Evolutionary conservation across 2,113 vertebrate species (phyloP), one percentile per base, ranked within the genome.

Genomic region (Mystacornis crossleyi): DNA sequence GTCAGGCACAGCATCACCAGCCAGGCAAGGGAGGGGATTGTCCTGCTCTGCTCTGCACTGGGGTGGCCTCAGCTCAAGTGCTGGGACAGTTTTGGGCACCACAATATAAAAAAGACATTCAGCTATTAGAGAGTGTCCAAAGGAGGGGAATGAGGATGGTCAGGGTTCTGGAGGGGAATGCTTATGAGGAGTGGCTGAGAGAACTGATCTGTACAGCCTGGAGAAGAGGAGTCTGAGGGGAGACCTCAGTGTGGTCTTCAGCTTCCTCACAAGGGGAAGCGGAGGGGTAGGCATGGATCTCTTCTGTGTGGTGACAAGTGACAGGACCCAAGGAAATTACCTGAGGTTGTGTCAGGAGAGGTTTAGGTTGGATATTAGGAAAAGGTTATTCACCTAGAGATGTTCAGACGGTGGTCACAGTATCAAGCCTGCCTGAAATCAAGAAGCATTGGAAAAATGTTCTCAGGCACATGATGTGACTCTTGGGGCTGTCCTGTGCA

Each of bases 51-150:
- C 40, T 47, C 12, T 33, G 31, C 9, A 2, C 54, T 55, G 42
- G 7, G 6, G 31, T 0, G 0, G 40, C 31, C 50, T 64, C 25
- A 48, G 11, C 31, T 71, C 1, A 0, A 40, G 26, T 34, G 0
- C 36, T 48, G 57, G 14, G 20, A 34, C 7, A 50, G 21, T 36
- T 64, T 18, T 34, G 42, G 31, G 17, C 4, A 31, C 17, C 25
- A 34, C 20, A 48, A 26, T 13, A 26, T 18, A 57, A 34, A 40
- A 42, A 31, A 65, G 11, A 34, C 4, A 23, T 50, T 65, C 2
- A 65, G 18, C 9, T 50, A 20, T 15, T 72, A 42, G 6, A 64
- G 20, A 34, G 2, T 18, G 9, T 18, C 10, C 50, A 64, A 55
- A 65, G 20, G 8, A 72, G 42, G 3, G 16, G 5, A 6, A 42